phyloP scores from a whole-genome alignment of 2,797 vertebrate species.

The Mus spretus region DNA sequence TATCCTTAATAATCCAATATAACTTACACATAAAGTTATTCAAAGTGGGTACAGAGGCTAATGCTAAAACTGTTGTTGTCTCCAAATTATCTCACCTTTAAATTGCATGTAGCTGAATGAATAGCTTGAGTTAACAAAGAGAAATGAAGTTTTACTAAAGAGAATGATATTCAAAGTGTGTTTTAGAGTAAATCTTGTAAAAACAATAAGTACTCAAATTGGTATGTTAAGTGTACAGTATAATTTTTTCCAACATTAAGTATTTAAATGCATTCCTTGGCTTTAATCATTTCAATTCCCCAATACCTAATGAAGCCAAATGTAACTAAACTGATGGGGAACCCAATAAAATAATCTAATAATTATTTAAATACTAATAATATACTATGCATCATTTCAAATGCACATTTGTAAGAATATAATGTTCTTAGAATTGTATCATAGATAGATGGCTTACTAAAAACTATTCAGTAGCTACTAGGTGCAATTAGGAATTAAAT shows the following conservation, averaged over 20 bases:
- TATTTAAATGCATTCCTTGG: neutral
- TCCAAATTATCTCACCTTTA: too few relatives aligned
- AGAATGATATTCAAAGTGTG: too few relatives aligned
- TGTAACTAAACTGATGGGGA: neutral
- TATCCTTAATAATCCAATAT: too few relatives aligned
- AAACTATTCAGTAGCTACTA: neutral
- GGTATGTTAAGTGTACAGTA: neutral
- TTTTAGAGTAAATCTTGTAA: too few relatives aligned
- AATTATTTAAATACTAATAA: neutral
- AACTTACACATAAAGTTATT: too few relatives aligned
- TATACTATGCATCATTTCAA: neutral
- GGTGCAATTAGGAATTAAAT: neutral
- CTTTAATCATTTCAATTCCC: neutral
- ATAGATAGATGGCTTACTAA: neutral
- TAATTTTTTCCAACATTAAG: neutral
- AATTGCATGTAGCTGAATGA: too few relatives aligned
- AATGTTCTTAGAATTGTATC: neutral
- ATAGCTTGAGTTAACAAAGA: too few relatives aligned
- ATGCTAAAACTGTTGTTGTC: too few relatives aligned
- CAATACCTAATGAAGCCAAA: neutral
- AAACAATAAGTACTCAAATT: neutral
- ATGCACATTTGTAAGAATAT: neutral
- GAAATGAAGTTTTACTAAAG: too few relatives aligned
- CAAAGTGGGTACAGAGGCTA: too few relatives aligned
- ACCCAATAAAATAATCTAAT: neutral